These are phyloP conservation scores for Proctacanthus coquilletti DNA, from an alignment of 1,140 invertebrate genomes.

Conservation along the genomic window DNA sequence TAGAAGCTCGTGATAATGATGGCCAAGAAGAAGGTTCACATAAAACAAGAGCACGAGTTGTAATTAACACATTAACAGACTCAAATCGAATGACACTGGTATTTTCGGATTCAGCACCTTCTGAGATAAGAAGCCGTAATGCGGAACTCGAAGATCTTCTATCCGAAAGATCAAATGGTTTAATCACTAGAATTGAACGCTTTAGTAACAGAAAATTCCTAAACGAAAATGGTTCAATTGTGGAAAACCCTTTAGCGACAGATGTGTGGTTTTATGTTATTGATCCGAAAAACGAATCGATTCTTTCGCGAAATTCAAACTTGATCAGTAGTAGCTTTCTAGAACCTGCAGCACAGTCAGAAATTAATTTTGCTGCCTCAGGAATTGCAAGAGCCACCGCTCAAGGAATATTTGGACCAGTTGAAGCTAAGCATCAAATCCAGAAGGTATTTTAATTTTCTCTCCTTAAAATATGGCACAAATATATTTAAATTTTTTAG, in stretches of 20 bases:
- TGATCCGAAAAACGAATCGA: slow-evolving; percentile 59
- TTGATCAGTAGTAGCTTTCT: slow-evolving; percentile 41
- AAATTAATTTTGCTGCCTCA: slow-evolving; percentile 49
- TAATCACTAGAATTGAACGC: slow-evolving; percentile 64
- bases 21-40: slow-evolving; percentile 22
- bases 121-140: slow-evolving; percentile 47
- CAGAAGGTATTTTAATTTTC: slow-evolving; percentile 17
- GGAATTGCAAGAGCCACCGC: slow-evolving; percentile 46
- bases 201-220: slow-evolving; percentile 50
- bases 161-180: slow-evolving; percentile 49
- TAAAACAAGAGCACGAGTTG: slow-evolving; percentile 19
- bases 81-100: slow-evolving; percentile 61
- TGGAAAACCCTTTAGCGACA: slow-evolving; percentile 55
- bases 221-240: slow-evolving; percentile 54
- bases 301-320: slow-evolving; percentile 53
- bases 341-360: slow-evolving; percentile 39
- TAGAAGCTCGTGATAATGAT: slow-evolving; percentile 37
- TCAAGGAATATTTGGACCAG: slow-evolving; percentile 48
- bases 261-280: slow-evolving; percentile 77
- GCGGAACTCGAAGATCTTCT: slow-evolving; percentile 48
- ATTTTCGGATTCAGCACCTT: slow-evolving; percentile 55
- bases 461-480: neutral
- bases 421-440: slow-evolving; percentile 22
- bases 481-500: slow-evolving; percentile 10
- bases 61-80: slow-evolving; percentile 49